Evolutionary conservation across 1,140 invertebrate species (phyloP).

Genomic region (Papilio machaon): DNA sequence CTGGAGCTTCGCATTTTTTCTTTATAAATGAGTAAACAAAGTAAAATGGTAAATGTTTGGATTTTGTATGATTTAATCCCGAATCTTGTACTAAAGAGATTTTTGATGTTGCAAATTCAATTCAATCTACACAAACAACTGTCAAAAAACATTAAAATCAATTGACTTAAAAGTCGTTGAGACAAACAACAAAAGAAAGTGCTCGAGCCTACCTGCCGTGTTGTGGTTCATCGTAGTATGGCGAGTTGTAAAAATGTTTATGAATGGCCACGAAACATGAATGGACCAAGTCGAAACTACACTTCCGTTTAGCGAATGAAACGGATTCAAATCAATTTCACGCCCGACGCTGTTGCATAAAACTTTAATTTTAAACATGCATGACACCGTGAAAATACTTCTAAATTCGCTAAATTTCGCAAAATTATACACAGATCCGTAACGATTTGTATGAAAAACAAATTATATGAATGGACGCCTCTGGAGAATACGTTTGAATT

Average conservation of each 20-base stretch:
- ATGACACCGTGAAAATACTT: slow-evolving; percentile 54
- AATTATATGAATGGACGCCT: slow-evolving; percentile 72
- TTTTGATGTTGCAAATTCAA: neutral
- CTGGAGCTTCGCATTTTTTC: neutral
- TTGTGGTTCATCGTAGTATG: slow-evolving; percentile 52
- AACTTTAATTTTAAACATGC: slow-evolving; percentile 61
- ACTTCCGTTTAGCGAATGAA: slow-evolving; percentile 64
- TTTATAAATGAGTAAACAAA: neutral
- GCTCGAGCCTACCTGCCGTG: slow-evolving; percentile 57
- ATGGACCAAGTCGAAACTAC: slow-evolving; percentile 57
- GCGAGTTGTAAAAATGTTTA: slow-evolving; percentile 63
- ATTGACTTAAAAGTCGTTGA: slow-evolving; percentile 3
- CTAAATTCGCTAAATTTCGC: slow-evolving; percentile 51
- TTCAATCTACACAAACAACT: neutral
- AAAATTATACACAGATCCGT: slow-evolving; percentile 50
- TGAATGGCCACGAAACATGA: slow-evolving; percentile 61
- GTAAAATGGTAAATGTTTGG: neutral
- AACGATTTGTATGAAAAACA: slow-evolving; percentile 61
- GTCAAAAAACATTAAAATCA: slow-evolving; percentile 9
- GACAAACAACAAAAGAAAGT: slow-evolving; percentile 28
- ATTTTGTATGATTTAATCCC: neutral
- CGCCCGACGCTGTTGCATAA: slow-evolving; percentile 74
- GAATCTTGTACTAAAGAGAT: neutral
- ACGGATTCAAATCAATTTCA: slow-evolving; percentile 71
- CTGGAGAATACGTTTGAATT: slow-evolving; percentile 60